phyloP scores from a whole-genome alignment of 2,113 vertebrate species.

The Pavo muticus region DNA sequence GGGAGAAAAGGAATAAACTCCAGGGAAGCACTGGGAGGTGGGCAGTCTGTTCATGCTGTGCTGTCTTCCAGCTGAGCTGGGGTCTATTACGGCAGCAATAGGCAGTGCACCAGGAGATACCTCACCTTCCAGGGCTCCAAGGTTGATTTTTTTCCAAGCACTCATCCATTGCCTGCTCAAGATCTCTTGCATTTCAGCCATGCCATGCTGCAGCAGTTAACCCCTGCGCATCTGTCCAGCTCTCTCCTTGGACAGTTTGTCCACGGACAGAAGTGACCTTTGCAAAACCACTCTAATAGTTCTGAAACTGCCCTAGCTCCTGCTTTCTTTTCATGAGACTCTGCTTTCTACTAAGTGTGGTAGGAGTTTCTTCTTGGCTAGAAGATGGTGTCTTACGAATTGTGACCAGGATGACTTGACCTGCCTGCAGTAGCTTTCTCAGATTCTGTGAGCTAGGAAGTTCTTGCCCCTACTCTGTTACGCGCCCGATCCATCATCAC shows the following conservation, averaged over 20 bases:
- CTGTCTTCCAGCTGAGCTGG: not conserved
- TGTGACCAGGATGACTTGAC: not conserved
- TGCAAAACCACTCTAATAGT: not conserved
- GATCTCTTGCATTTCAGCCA: not conserved
- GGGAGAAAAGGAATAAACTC: not conserved
- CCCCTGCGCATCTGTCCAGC: not conserved
- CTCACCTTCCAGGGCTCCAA: not conserved
- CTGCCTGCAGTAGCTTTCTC: not conserved
- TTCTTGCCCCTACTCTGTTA: not conserved
- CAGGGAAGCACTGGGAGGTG: not conserved
- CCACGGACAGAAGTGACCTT: not conserved
- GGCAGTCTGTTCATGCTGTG: rapidly evolving
- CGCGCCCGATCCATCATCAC: not conserved
- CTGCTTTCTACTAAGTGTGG: not conserved
- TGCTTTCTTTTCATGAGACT: not conserved
- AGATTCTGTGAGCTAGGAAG: not conserved
- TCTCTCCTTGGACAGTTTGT: not conserved
- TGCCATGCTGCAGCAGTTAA: not conserved
- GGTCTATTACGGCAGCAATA: not conserved
- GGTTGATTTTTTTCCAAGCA: not conserved
- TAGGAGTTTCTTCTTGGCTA: not conserved
- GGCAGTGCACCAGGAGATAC: not conserved
- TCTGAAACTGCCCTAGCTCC: not conserved
- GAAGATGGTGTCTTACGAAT: not conserved
- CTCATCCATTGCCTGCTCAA: not conserved